These are phyloP conservation scores for Mystacides longicornis DNA, from an alignment of 2,888 invertebrate genomes.

Conservation along the genomic window DNA sequence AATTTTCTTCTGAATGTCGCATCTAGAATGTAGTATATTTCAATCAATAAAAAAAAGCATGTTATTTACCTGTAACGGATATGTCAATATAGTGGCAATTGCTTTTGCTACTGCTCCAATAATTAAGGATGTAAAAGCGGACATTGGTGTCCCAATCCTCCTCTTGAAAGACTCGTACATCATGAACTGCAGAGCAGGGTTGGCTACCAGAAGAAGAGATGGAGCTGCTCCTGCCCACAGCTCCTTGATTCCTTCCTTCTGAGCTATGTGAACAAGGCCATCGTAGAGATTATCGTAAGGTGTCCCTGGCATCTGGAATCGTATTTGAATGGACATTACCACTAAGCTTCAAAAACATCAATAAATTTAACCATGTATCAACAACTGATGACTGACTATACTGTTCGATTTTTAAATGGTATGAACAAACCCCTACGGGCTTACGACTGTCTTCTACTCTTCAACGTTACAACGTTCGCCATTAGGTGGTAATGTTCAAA, in stretches of 20 bases:
- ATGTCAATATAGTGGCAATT: conserved; percentile 79
- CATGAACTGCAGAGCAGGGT: conserved; percentile 91
- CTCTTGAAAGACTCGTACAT: conserved; percentile 83
- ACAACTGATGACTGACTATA: too few relatives aligned
- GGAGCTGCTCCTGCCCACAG: conserved; percentile 82
- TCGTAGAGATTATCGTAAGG: conserved; percentile 47
- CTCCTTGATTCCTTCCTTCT: conserved; percentile 64
- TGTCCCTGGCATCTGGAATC: conserved; percentile 33
- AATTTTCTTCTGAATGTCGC: too few relatives aligned
- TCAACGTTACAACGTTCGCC: too few relatives aligned
- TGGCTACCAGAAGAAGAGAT: conserved; percentile 77
- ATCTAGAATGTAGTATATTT: too few relatives aligned
- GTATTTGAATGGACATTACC: too few relatives aligned
- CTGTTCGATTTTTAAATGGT: too few relatives aligned
- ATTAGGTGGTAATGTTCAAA: too few relatives aligned
- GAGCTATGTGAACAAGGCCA: conserved; percentile 62
- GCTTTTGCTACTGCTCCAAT: conserved; percentile 83
- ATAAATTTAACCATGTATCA: too few relatives aligned
- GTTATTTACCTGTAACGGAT: conserved; percentile 67
- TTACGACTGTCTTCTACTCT: too few relatives aligned
- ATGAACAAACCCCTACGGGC: too few relatives aligned
- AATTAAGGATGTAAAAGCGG: conserved; percentile 55
- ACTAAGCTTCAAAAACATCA: too few relatives aligned
- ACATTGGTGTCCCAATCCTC: conserved; percentile 48
- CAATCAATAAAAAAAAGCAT: too few relatives aligned